Evolutionary conservation across 2,888 invertebrate genomes (phyloP), one percentile per base, ranked within the genome.

Genomic region (Thyatira batis): DNA sequence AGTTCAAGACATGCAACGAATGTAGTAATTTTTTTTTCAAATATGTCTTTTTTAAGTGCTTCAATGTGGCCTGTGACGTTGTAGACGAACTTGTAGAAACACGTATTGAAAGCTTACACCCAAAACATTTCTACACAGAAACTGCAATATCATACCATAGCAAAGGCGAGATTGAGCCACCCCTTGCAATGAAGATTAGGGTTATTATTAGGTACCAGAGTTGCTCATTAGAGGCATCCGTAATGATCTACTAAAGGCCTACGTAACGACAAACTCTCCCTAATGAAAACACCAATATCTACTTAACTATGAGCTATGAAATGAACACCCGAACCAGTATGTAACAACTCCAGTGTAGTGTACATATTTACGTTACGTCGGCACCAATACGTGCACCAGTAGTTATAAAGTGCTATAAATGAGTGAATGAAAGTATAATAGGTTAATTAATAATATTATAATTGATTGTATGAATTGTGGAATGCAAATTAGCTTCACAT

Each of bases 401-500:
- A 11, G 0, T 11, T 30, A 11, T 11, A 11, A 39, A 48, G 13
- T 13, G 27, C 8, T 17, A 48, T 3, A 20, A 48, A 17, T 28
- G 23, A 10, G 1, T 13, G 28, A 30, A 67, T 63, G 65, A 62
- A 76, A 76, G 73, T 70, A 69, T 63, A 78, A 71, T 73, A 73
- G 80, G 78, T 77, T 80, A 82, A 81, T 82, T 80, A 82, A 72
- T 71, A 70, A n/a, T 71, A 72, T 66, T 71, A 74, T 76, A 80
- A 80, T 75, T 70, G 65, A 78, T 75, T 78, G 70, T 75, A 69
- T 67, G 27, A 48, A 28, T 48, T 1, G 48, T 48, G n/a, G 68
- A 76, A 78, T 74, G 71, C 72, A 71, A 81, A 78, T 76, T 74
- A 79, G 78, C 79, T 80, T 82, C 73, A 78, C 80, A 85, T 83